A percentile compares a stretch with the other conserved stretches of the same genome.
Conservation (phyloP, 2,888 invertebrate genomes). For the Papilio demoleus region DNA sequence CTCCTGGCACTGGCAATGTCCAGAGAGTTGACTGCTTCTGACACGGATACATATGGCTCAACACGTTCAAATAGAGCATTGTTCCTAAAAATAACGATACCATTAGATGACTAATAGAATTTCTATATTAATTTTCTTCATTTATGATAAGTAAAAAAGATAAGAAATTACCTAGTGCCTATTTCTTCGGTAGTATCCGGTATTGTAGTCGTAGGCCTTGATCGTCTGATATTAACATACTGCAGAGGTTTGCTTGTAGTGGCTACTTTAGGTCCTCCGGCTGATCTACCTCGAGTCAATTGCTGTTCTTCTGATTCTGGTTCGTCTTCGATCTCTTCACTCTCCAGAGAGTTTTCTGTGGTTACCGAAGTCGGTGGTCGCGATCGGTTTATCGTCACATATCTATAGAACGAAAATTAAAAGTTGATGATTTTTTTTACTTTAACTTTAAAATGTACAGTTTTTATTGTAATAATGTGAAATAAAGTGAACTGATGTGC, state of each 20-base stretch:
- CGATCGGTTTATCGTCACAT: constrained; percentile 85
- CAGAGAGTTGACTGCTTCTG: constrained; percentile 59
- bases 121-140: neutral
- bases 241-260: constrained; percentile 78
- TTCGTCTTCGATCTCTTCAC: constrained; percentile 55
- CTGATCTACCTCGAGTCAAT: constrained; percentile 53
- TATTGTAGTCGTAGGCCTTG: constrained; percentile 78
- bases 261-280: constrained; percentile 55
- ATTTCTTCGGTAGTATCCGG: constrained; percentile 69
- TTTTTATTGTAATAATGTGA: neutral
- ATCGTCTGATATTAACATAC: constrained; percentile 89
- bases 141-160: neutral
- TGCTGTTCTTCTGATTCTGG: constrained; percentile 54
- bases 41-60: constrained; percentile 62
- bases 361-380: constrained; percentile 80
- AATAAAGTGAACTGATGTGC: too few species aligned
- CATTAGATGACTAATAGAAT: neutral
- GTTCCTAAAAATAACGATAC: constrained; percentile 59
- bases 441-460: neutral
- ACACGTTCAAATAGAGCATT: constrained; percentile 70
- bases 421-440: neutral
- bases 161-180: constrained; percentile 62
- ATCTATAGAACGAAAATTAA: constrained; percentile 59
- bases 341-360: constrained; percentile 56
- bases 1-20: constrained; percentile 63